phyloP scores from a whole-genome alignment of 2,797 vertebrate species.

The Chrysolophus pictus region DNA sequence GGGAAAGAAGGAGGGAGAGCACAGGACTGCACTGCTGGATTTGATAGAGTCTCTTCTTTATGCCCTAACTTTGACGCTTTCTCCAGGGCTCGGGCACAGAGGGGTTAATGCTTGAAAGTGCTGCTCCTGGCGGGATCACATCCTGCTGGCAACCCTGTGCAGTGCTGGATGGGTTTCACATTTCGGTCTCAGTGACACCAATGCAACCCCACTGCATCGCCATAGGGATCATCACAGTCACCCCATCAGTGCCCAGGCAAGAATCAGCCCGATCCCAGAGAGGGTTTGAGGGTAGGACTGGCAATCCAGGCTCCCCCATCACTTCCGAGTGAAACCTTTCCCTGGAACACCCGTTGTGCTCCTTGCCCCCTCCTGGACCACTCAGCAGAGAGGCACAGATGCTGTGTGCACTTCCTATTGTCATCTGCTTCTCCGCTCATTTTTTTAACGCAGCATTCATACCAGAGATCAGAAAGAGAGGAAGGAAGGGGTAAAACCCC shows the following conservation, averaged over 20 bases:
- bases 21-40: neutral
- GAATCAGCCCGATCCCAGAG: neutral
- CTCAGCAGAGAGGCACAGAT: rapidly evolving
- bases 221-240: neutral
- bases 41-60: neutral
- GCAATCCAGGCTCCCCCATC: neutral
- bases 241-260: rapidly evolving
- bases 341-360: neutral
- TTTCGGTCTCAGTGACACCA: neutral
- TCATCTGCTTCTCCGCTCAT: neutral
- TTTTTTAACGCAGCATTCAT: neutral
- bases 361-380: neutral
- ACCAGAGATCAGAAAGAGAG: neutral
- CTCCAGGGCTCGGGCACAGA: neutral
- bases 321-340: neutral
- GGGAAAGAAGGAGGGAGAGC: neutral
- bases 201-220: neutral
- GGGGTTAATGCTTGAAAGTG: neutral
- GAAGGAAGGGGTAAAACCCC: too few relatives aligned
- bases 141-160: neutral
- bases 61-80: neutral
- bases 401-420: neutral
- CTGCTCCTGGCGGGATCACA: neutral
- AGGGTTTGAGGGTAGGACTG: neutral
- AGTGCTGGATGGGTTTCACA: neutral